Percentiles rank a stretch among this genome's conserved stretches.
phyloP scores from a whole-genome alignment of 2,888 invertebrate genomes.

The Agrochola macilenta region DNA sequence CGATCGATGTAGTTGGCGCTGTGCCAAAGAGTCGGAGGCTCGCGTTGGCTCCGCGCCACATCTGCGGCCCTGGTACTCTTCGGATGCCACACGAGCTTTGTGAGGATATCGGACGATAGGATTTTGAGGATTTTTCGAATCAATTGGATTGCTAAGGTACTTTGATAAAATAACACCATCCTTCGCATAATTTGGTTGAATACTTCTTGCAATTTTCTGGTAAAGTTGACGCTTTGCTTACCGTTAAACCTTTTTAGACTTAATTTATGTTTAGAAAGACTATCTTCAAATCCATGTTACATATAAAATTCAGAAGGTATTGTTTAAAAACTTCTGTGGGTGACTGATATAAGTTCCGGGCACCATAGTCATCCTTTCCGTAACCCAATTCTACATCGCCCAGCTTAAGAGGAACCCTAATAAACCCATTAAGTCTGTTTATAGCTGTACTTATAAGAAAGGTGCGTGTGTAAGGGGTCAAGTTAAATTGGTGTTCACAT shows the following conservation, averaged over 20 bases:
- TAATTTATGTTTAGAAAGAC: background rate
- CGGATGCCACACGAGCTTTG: slow-evolving; percentile 45
- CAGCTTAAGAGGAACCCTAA: slow-evolving; percentile 52
- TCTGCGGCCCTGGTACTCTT: slow-evolving; percentile 62
- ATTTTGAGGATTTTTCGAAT: slow-evolving; percentile 39
- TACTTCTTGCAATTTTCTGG: background rate
- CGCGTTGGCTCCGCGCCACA: slow-evolving; percentile 71
- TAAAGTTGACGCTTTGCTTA: background rate
- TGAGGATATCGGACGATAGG: slow-evolving; percentile 28
- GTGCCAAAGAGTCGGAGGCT: slow-evolving; percentile 69
- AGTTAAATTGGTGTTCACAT: slow-evolving; percentile 50
- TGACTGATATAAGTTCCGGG: slow-evolving; percentile 32
- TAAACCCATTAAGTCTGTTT: slow-evolving; percentile 53
- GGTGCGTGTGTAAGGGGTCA: slow-evolving; percentile 50
- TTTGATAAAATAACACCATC: slow-evolving; percentile 5
- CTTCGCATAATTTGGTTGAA: slow-evolving; percentile 15
- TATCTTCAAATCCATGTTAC: slow-evolving; percentile 4
- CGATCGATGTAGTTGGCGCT: slow-evolving; percentile 78
- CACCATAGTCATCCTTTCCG: slow-evolving; percentile 44
- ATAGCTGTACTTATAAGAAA: slow-evolving; percentile 45
- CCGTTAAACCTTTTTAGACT: background rate
- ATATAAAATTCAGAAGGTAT: slow-evolving; percentile 30
- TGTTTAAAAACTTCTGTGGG: slow-evolving; percentile 42
- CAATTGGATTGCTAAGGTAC: slow-evolving; percentile 32
- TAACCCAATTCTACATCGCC: slow-evolving; percentile 51